Conservation (phyloP, 2,113 vertebrate genomes). For the Bos indicus region DNA sequence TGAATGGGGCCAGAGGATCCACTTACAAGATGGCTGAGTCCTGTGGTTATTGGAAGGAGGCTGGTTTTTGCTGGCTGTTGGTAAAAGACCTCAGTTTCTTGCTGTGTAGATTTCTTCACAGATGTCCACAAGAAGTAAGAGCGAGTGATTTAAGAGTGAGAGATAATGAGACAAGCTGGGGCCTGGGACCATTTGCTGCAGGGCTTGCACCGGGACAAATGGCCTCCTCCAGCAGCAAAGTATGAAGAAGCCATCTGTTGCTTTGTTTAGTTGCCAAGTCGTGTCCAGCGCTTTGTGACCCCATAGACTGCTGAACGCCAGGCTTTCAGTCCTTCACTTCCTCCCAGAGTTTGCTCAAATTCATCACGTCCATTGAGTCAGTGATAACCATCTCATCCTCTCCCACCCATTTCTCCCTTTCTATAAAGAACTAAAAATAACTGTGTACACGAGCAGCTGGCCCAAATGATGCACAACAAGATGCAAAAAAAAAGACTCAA, state of each 20-base stretch:
- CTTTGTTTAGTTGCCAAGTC: background rate
- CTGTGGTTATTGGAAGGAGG: background rate
- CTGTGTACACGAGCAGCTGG: background rate
- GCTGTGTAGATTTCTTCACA: background rate
- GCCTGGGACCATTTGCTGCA: background rate
- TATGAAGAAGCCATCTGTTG: background rate
- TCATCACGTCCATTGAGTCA: background rate
- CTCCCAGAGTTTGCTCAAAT: background rate
- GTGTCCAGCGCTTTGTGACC: rapidly evolving
- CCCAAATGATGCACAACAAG: background rate
- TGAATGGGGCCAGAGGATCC: background rate
- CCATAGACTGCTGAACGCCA: background rate
- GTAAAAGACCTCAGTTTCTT: background rate
- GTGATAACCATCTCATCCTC: background rate
- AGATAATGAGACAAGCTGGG: background rate
- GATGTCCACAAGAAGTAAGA: background rate
- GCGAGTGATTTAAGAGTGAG: background rate
- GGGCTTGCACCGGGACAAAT: background rate
- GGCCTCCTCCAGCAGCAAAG: background rate
- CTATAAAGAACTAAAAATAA: background rate
- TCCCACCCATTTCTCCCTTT: background rate
- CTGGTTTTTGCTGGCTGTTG: background rate
- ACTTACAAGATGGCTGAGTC: background rate
- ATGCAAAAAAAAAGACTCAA: background rate
- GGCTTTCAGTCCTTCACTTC: background rate